Evolutionary conservation across 2,113 vertebrate species (phyloP).

Genomic region (Crocuta crocuta): DNA sequence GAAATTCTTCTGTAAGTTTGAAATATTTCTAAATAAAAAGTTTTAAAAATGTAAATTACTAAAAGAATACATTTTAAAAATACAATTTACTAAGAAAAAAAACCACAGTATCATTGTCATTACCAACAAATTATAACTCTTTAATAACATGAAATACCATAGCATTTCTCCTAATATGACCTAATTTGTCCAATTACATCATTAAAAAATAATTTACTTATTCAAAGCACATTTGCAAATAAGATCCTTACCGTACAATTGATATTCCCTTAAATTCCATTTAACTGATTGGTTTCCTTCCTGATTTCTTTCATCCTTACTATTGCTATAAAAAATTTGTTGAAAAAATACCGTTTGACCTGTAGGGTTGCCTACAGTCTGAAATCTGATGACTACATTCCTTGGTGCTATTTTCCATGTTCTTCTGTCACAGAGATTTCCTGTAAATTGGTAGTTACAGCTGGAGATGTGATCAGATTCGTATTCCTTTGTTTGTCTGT

Average conservation of each 20-base stretch:
- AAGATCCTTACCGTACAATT: not conserved
- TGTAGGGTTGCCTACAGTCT: not conserved
- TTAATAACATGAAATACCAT: not conserved
- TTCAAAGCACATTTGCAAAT: conserved; percentile 35
- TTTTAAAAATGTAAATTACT: not conserved
- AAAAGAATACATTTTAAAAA: not conserved
- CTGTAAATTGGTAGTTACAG: conserved; percentile 9
- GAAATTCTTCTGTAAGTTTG: conserved; percentile 17
- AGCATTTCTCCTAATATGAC: not conserved
- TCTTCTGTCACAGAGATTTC: not conserved
- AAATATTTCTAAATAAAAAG: conserved; percentile 42
- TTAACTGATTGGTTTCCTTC: not conserved
- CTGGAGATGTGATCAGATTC: conserved; percentile 7
- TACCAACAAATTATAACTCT: conserved; percentile 11
- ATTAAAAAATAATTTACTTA: not conserved
- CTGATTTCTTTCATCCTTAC: conserved; percentile 14
- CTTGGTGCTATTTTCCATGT: not conserved
- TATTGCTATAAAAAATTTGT: not conserved
- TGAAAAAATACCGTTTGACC: conserved; percentile 24
- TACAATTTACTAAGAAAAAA: not conserved
- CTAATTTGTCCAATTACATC: conserved; percentile 10
- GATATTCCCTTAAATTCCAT: conserved; percentile 5
- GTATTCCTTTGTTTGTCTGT: not conserved
- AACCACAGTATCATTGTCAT: not conserved
- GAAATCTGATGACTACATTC: not conserved